phyloP scores from a whole-genome alignment of 2,113 vertebrate genomes.

The Baryphthengus martii region DNA sequence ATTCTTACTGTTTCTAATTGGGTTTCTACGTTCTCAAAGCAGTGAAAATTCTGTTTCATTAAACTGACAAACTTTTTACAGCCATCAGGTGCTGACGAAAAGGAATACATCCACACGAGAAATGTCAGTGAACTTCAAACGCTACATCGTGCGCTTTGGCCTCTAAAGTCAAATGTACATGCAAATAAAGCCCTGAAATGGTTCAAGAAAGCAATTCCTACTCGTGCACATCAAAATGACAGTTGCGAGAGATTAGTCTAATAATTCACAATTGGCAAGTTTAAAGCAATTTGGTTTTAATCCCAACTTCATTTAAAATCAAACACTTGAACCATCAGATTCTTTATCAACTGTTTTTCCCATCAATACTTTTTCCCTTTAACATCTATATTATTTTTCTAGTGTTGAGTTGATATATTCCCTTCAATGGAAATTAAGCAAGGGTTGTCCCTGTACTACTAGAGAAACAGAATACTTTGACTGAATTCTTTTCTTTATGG shows the following conservation, averaged over 20 bases:
- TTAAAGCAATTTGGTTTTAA: slow-evolving; percentile 16
- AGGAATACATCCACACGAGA: neutral
- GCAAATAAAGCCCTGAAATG: neutral
- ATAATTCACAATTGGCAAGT: neutral
- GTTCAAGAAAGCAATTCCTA: neutral
- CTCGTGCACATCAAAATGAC: neutral
- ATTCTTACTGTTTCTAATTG: neutral
- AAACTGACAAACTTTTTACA: neutral
- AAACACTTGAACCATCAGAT: neutral
- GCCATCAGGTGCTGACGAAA: neutral
- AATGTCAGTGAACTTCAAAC: neutral
- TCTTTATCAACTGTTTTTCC: neutral
- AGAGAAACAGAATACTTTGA: neutral
- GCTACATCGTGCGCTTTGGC: neutral
- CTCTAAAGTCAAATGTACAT: neutral
- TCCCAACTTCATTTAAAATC: neutral
- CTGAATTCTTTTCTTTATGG: neutral
- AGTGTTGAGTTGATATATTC: neutral
- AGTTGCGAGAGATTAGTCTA: neutral
- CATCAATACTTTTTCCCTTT: neutral
- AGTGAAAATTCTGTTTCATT: neutral
- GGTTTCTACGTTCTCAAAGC: neutral
- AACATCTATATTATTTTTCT: neutral
- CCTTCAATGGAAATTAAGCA: neutral
- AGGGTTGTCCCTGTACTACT: neutral